phyloP scores from a whole-genome alignment of 2,113 vertebrate genomes.

The Cercopithecus mona region DNA sequence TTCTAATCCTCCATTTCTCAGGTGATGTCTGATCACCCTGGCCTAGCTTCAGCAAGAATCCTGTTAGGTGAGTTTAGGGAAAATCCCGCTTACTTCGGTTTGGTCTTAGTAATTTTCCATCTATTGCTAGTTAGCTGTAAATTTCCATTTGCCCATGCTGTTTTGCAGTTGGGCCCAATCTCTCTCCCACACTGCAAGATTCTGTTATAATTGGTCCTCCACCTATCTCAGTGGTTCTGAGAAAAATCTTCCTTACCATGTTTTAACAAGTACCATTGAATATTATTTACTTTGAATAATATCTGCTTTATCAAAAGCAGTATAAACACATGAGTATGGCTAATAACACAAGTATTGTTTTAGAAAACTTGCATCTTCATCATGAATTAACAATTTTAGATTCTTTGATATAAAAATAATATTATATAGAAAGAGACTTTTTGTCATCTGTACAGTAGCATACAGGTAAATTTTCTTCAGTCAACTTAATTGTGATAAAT shows the following conservation, averaged over 20 bases:
- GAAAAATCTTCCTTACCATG: neutral
- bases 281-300: neutral
- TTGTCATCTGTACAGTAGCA: neutral
- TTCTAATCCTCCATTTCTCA: neutral
- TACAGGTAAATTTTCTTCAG: conserved; percentile 28
- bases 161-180: neutral
- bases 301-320: neutral
- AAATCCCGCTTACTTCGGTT: neutral
- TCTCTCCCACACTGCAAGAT: neutral
- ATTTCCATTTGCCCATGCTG: neutral
- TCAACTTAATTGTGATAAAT: conserved; percentile 63
- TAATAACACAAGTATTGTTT: neutral
- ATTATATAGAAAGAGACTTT: neutral
- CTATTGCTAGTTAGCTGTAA: neutral
- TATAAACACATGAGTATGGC: neutral
- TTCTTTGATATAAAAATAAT: neutral
- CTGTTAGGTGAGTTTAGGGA: neutral
- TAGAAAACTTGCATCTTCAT: neutral
- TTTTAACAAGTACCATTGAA: neutral
- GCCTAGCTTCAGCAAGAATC: neutral
- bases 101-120: neutral
- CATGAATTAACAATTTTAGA: neutral
- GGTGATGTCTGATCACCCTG: neutral
- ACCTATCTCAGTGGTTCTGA: neutral
- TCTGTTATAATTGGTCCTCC: neutral